Evolutionary conservation across 2,888 invertebrate species (phyloP).

Genomic region (Encarsia formosa): DNA sequence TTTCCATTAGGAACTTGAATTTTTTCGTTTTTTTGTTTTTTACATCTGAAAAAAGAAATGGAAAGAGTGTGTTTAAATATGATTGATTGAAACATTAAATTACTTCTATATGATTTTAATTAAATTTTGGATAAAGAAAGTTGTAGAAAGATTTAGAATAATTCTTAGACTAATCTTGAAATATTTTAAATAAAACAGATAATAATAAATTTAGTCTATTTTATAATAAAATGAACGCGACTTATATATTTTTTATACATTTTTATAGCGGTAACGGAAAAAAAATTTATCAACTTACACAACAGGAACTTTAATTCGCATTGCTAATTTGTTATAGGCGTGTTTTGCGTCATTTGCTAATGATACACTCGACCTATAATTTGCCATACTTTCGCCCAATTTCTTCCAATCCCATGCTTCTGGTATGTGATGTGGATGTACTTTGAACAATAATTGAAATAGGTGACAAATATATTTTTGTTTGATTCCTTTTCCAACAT

Average conservation of each 20-base stretch:
- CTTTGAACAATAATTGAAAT: conserved; percentile 54
- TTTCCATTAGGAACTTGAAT: conserved; percentile 6
- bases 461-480: conserved; percentile 59
- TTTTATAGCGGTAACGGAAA: too few relatives aligned
- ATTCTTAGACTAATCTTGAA: too few relatives aligned
- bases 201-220: too few relatives aligned
- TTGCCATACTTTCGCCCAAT: conserved; percentile 45
- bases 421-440: conserved; percentile 41
- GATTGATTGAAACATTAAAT: not conserved
- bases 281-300: conserved; percentile 32
- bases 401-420: conserved; percentile 50
- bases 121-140: too few relatives aligned
- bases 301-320: conserved; percentile 44
- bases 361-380: conserved; percentile 45
- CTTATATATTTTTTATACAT: too few relatives aligned
- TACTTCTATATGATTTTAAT: conserved; percentile 1
- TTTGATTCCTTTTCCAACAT: conserved; percentile 48
- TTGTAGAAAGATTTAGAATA: not conserved
- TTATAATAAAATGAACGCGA: too few relatives aligned
- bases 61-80: not conserved
- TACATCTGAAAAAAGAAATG: conserved; percentile 2
- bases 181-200: too few relatives aligned
- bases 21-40: conserved; percentile 5
- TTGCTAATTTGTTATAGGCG: conserved; percentile 53
- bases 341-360: conserved; percentile 51